A percentile compares a stretch with the other conserved stretches of the same genome.
Conservation (phyloP, 64 coral and sea anemone species). For the Actinia equina region DNA sequence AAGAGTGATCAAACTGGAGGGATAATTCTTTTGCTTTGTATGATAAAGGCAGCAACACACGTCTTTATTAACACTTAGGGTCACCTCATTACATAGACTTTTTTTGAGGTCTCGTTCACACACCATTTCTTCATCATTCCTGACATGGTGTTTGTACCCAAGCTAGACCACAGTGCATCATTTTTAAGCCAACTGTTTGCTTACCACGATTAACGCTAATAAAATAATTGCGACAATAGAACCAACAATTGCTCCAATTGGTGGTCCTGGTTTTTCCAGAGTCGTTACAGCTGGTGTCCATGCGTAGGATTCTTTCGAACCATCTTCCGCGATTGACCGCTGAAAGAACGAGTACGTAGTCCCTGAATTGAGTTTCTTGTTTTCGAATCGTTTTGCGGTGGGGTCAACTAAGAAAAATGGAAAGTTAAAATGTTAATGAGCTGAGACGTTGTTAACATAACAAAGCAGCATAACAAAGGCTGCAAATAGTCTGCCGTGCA, state of each 20-base stretch:
- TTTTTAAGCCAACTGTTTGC: background rate
- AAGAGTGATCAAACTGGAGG: no score
- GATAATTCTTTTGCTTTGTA: no score
- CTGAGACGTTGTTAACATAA: no score
- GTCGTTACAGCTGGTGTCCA: background rate
- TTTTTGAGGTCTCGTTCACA: no score
- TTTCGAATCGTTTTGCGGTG: background rate
- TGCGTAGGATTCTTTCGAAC: background rate
- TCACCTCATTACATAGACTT: no score
- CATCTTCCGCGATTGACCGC: background rate
- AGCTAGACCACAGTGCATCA: background rate
- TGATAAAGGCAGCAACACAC: no score
- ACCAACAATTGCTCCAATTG: background rate
- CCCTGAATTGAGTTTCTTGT: background rate
- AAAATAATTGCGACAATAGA: background rate
- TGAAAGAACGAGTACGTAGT: background rate
- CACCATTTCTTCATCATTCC: no score
- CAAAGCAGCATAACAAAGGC: background rate
- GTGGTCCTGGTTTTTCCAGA: background rate
- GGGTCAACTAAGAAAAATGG: background rate
- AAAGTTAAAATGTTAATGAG: background rate
- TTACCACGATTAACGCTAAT: background rate
- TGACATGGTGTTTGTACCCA: no score
- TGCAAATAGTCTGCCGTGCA: no score
- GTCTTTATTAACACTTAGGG: no score